A percentile compares a stretch with the other conserved stretches of the same genome.
Conservation (phyloP, 2,888 invertebrate species). For the Urechis unicinctus region DNA sequence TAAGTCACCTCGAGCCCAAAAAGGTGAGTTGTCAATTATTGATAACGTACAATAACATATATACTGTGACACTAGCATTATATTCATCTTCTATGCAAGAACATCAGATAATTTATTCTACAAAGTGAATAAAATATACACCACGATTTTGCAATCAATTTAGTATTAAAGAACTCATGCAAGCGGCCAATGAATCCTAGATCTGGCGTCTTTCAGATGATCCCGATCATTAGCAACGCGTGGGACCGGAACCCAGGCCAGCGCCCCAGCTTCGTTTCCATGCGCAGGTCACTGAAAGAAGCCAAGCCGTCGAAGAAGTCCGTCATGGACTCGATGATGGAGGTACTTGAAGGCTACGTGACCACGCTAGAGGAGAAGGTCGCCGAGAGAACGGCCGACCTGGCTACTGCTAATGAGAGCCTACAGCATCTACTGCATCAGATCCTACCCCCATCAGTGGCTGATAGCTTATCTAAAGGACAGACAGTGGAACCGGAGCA, state of each 20-base stretch:
- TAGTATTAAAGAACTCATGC: too few relatives aligned
- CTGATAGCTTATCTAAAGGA: constrained; percentile 23
- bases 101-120: neutral
- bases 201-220: neutral
- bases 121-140: too few relatives aligned
- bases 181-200: neutral
- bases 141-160: too few relatives aligned
- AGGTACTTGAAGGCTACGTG: constrained; percentile 40
- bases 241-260: constrained; percentile 29
- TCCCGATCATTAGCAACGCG: constrained; percentile 25
- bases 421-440: constrained; percentile 30
- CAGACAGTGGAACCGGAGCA: constrained; percentile 22
- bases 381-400: constrained; percentile 29
- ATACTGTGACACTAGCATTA: neutral
- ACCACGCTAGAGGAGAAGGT: constrained; percentile 34
- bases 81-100: neutral
- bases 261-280: constrained; percentile 24
- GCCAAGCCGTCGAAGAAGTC: constrained; percentile 24
- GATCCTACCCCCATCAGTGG: constrained; percentile 32
- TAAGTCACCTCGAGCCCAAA: neutral
- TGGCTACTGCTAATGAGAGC: constrained; percentile 23
- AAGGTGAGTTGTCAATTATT: neutral
- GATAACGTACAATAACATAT: too few relatives aligned
- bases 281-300: constrained; percentile 15
- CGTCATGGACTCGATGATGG: constrained; percentile 44